Percentiles rank a stretch among this genome's conserved stretches.
phyloP scores from a whole-genome alignment of 2,888 invertebrate genomes.

The Antitype chi region DNA sequence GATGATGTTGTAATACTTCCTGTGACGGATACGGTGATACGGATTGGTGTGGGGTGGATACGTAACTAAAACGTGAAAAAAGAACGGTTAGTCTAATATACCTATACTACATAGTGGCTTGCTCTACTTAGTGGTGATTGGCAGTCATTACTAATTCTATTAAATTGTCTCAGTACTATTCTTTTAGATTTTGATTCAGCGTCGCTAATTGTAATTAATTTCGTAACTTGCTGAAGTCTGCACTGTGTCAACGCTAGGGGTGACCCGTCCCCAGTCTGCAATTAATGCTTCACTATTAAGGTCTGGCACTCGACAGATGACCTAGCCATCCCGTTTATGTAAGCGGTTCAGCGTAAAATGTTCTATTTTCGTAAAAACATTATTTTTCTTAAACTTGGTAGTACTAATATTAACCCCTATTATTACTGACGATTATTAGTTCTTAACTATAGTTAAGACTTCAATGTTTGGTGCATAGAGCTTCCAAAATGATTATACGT shows the following conservation, averaged over 20 bases:
- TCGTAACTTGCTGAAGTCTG: constrained; percentile 8
- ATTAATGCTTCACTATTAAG: constrained; percentile 19
- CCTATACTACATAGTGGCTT: no score
- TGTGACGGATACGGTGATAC: no score
- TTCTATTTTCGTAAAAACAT: background rate
- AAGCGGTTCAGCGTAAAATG: background rate
- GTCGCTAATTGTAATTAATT: constrained; percentile 1
- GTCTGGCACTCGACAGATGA: background rate
- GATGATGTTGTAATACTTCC: no score
- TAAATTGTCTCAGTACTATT: background rate
- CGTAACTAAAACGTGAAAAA: no score
- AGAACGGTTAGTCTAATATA: no score
- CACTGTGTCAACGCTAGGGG: background rate
- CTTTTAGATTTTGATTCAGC: background rate
- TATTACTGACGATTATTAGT: constrained; percentile 2
- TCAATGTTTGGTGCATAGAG: constrained; percentile 7
- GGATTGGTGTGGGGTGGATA: no score
- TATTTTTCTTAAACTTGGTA: background rate
- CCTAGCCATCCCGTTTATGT: constrained; percentile 3
- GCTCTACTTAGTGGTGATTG: no score
- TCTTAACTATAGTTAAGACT: constrained; percentile 26
- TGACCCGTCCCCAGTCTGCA: constrained; percentile 14
- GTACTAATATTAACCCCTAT: background rate
- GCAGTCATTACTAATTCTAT: background rate
- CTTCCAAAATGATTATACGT: constrained; percentile 6